A percentile compares a stretch with the other conserved stretches of the same genome.
These are phyloP conservation scores for Euclidia mi DNA, from an alignment of 2,888 invertebrate genomes.

Conservation along the genomic window DNA sequence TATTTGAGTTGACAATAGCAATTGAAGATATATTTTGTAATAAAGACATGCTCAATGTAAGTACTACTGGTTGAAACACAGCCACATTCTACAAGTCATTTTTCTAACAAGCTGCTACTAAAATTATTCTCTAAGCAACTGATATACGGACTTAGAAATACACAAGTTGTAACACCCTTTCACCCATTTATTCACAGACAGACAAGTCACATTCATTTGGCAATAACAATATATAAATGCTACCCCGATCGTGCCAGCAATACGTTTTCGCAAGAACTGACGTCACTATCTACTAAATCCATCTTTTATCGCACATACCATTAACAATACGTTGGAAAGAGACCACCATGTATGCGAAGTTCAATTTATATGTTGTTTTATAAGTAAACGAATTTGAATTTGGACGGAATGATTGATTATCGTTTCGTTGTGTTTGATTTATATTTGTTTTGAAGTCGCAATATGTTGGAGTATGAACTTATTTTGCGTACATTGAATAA, in stretches of 20 bases:
- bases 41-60: no score
- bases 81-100: no score
- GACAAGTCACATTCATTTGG: slow-evolving; percentile 41
- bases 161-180: slow-evolving; percentile 7
- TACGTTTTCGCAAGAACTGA: slow-evolving; percentile 40
- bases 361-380: slow-evolving; percentile 26
- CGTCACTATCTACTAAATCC: slow-evolving; percentile 11
- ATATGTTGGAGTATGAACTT: no score
- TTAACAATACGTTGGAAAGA: slow-evolving; percentile 11
- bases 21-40: no score
- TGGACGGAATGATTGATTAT: slow-evolving; percentile 54
- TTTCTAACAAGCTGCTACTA: no score
- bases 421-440: slow-evolving; percentile 41
- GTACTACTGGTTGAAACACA: no score
- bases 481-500: no score
- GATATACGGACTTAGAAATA: no score
- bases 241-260: slow-evolving; percentile 37
- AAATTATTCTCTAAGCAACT: no score
- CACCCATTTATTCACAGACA: slow-evolving; percentile 2
- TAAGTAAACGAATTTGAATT: slow-evolving; percentile 46
- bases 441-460: slow-evolving; percentile 32
- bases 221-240: slow-evolving; percentile 48
- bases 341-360: slow-evolving; percentile 21
- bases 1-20: no score
- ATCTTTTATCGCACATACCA: slow-evolving; percentile 21